Conservation (phyloP, 2,113 vertebrate genomes). For the Genyomyrus donnyi region DNA sequence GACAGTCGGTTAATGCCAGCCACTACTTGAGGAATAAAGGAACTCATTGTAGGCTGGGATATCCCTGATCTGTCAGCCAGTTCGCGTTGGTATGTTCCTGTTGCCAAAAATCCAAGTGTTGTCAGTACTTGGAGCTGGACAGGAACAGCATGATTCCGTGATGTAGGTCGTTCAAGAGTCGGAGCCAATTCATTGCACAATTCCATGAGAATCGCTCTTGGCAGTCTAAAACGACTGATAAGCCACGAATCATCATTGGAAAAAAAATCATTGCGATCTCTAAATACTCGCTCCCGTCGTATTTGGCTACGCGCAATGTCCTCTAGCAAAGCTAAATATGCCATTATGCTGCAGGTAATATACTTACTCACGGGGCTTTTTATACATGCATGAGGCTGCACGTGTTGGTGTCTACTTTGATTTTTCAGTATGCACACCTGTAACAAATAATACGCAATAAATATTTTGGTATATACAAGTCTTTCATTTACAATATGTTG, state of each 20-base stretch:
- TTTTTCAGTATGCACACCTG: background rate
- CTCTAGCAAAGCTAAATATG: background rate
- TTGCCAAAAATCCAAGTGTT: background rate
- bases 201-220: background rate
- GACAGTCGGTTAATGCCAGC: background rate
- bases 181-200: background rate
- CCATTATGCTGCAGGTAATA: background rate
- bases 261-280: background rate
- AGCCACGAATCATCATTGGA: background rate
- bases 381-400: background rate
- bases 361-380: background rate
- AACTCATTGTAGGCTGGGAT: background rate
- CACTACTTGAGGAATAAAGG: background rate
- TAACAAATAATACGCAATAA: background rate
- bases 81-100: background rate
- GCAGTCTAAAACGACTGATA: background rate
- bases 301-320: background rate
- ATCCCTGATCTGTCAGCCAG: background rate
- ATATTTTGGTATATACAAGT: background rate
- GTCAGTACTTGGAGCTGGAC: background rate
- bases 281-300: background rate
- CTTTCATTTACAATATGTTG: background rate
- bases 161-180: background rate
- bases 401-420: background rate
- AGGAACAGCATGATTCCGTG: background rate